Evolutionary conservation across 2,113 vertebrate genomes (phyloP).

Genomic region (Felis chaus): DNA sequence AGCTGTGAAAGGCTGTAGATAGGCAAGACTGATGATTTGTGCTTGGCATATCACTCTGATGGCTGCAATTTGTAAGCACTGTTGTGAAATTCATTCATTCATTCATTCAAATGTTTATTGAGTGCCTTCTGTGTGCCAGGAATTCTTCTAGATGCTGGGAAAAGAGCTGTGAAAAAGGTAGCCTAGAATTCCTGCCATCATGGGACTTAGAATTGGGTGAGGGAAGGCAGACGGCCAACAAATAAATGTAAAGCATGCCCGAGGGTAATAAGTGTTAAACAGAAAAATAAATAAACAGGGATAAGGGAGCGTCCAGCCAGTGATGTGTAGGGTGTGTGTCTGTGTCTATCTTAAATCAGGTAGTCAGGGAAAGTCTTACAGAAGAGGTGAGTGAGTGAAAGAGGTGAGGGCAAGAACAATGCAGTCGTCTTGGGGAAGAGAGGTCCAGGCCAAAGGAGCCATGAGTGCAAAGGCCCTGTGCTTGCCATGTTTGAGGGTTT

Average conservation of each 20-base stretch:
- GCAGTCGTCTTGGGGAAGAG: not conserved
- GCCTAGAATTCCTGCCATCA: not conserved
- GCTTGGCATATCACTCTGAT: not conserved
- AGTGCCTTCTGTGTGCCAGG: not conserved
- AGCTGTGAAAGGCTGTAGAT: not conserved
- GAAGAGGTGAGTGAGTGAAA: not conserved
- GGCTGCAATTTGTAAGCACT: not conserved
- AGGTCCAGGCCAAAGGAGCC: not conserved
- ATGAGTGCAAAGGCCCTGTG: not conserved
- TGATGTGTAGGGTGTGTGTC: no score
- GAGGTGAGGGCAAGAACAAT: no score
- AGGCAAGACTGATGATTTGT: not conserved
- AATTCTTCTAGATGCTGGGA: not conserved
- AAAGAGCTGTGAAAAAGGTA: not conserved
- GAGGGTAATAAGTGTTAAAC: not conserved
- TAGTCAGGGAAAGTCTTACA: not conserved
- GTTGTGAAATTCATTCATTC: not conserved
- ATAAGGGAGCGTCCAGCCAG: not conserved
- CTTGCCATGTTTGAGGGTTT: not conserved
- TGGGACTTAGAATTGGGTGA: not conserved
- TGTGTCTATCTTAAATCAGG: not conserved
- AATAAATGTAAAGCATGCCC: not conserved
- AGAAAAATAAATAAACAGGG: not conserved
- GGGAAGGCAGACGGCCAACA: not conserved
- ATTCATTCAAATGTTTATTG: no score